Conservation (phyloP, 2,113 vertebrate genomes). For the Nannobrachium achirus region DNA sequence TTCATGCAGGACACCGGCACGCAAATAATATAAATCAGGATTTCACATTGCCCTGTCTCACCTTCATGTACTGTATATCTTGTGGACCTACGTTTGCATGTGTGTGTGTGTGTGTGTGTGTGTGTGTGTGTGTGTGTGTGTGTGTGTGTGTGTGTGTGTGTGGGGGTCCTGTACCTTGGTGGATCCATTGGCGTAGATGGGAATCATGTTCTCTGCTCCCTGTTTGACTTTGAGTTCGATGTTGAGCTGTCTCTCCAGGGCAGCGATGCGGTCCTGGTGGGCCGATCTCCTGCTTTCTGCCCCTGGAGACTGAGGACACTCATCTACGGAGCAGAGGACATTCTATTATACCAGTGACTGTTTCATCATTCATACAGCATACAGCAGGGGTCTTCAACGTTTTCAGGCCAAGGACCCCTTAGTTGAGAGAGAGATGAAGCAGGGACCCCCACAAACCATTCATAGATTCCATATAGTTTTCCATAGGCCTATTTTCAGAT, state of each 20-base stretch:
- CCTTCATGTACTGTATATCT: too few relatives aligned
- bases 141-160: not conserved
- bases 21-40: too few relatives aligned
- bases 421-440: too few relatives aligned
- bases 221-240: slow-evolving; percentile 85
- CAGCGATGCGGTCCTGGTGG: slow-evolving; percentile 71
- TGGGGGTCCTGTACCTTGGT: slow-evolving; percentile 70
- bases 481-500: too few relatives aligned
- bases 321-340: slow-evolving; percentile 72
- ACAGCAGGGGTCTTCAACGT: too few relatives aligned
- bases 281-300: slow-evolving; percentile 70
- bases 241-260: slow-evolving; percentile 82
- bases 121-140: not conserved
- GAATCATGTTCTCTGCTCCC: slow-evolving; percentile 84
- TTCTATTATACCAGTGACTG: too few relatives aligned
- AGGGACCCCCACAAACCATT: too few relatives aligned
- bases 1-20: too few relatives aligned
- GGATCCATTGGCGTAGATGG: slow-evolving; percentile 79
- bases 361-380: too few relatives aligned
- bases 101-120: not conserved
- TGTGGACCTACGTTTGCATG: not conserved
- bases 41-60: too few relatives aligned
- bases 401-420: too few relatives aligned
- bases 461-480: too few relatives aligned
- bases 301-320: slow-evolving; percentile 82